Base-by-base conservation (phyloP, 2,113 vertebrate genomes). In the Gobio gobio region DNA sequence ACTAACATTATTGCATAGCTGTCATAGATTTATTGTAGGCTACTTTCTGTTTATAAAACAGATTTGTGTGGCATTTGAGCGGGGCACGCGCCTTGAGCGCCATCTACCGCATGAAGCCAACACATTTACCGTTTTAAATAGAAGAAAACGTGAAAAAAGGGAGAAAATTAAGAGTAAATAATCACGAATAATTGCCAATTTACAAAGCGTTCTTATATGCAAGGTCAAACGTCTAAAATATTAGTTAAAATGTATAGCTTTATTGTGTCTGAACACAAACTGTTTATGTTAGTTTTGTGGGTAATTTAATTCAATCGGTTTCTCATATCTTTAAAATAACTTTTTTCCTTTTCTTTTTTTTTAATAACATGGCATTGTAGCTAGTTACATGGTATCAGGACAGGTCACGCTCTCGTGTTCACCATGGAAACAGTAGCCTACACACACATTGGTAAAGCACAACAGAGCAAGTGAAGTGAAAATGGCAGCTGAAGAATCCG, bases 401-500 rank as follows among this genome's bases (percentile, higher is more conserved):
- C 36, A 24, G 9, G 68, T 51, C 72, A 45, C 10, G 3, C 75
- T n/a, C 1, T 9, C 1, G 12, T 0, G 5, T 77, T 89, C 13
- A 40, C 78, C 78, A 85, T 89, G 84, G 88, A 66, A 75, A 89
- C 84, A 12, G n/a, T 82, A 29, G 29, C 29, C 29, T 29, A 29
- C 29, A 72, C n/a, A 81, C 87, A 64, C 51, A 10, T 81, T 68
- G 4, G 43, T 29, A 68, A 36, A 12, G n/a, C 18, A 7, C 26
- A 51, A 68, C 43, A 80, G 78, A 40, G 36, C 24, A 2, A 54
- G 0, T 18, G 10, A 29, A 12, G 26, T n/a, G n/a, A 78, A 58
- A 86, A 90, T 90, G 89, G 83, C 87, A 36, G 49, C 78, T 43
- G 82, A 85, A 36, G 84, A 87, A 66, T 74, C 83, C 18, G 83